Conservation (phyloP, 2,888 invertebrate genomes). For the Muscina levida region DNA sequence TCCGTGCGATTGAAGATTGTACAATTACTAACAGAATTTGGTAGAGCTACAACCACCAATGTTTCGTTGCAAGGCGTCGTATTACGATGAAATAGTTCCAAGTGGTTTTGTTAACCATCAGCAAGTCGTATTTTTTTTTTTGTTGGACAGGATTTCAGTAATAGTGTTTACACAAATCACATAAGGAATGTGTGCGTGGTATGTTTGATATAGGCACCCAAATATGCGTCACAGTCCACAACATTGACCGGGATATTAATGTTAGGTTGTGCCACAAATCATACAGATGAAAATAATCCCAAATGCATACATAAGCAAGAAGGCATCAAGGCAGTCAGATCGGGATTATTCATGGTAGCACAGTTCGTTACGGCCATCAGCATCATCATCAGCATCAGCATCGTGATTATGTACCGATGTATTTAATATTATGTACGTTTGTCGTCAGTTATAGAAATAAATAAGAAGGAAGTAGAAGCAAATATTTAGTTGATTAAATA, state of each 20-base stretch:
- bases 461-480: constrained; percentile 24
- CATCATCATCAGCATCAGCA: neutral
- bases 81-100: neutral
- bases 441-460: constrained; percentile 13
- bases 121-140: neutral
- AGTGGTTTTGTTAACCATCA: constrained; percentile 26
- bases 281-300: neutral
- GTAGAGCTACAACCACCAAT: constrained; percentile 83
- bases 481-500: constrained; percentile 48
- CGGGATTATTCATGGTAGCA: too few species aligned
- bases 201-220: too few species aligned
- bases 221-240: too few species aligned
- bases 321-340: too few species aligned
- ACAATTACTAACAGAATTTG: constrained; percentile 92
- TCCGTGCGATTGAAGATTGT: constrained; percentile 91
- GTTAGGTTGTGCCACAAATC: constrained; percentile 36
- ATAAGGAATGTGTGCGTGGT: too few species aligned
- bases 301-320: neutral
- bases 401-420: neutral
- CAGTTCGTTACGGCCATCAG: neutral
- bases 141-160: neutral
- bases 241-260: too few species aligned
- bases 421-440: constrained; percentile 9
- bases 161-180: constrained; percentile 48
- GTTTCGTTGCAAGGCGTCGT: neutral